Evolutionary conservation across 2,797 vertebrate species (phyloP).

Genomic region (Microctenopoma steveboyesi): DNA sequence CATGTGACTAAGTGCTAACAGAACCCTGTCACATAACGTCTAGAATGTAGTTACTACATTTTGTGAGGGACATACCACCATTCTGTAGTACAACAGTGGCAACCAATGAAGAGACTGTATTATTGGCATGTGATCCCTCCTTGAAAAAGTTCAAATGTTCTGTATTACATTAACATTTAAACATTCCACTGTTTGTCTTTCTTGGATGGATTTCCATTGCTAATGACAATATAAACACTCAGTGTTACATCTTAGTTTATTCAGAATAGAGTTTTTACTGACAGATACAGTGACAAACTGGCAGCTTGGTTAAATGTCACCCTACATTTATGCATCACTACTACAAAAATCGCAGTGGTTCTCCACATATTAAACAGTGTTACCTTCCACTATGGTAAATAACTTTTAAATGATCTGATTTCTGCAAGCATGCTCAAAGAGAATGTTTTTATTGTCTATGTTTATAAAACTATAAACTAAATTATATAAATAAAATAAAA

Average conservation of each 20-base stretch:
- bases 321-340: constrained; percentile 17
- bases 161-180: background rate
- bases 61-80: constrained; percentile 12
- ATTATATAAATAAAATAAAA: too few species aligned
- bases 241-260: constrained; percentile 11
- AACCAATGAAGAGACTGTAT: background rate
- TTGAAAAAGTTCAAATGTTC: background rate
- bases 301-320: constrained; percentile 20
- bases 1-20: constrained; percentile 47
- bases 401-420: too few species aligned
- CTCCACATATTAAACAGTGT: too few species aligned
- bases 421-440: too few species aligned
- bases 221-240: constrained; percentile 3
- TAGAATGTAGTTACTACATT: constrained; percentile 23
- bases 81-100: constrained; percentile 3
- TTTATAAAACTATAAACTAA: too few species aligned
- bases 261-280: constrained; percentile 19
- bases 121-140: constrained; percentile 3
- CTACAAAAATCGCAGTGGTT: background rate
- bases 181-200: background rate
- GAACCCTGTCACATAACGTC: constrained; percentile 30
- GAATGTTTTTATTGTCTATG: too few species aligned
- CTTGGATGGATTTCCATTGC: background rate
- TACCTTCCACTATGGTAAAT: too few species aligned
- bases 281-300: constrained; percentile 13